A percentile compares a stretch with the other conserved stretches of the same genome.
Evolutionary conservation across 1,140 invertebrate genomes (phyloP).

Genomic region (Heliconius hermathena): DNA sequence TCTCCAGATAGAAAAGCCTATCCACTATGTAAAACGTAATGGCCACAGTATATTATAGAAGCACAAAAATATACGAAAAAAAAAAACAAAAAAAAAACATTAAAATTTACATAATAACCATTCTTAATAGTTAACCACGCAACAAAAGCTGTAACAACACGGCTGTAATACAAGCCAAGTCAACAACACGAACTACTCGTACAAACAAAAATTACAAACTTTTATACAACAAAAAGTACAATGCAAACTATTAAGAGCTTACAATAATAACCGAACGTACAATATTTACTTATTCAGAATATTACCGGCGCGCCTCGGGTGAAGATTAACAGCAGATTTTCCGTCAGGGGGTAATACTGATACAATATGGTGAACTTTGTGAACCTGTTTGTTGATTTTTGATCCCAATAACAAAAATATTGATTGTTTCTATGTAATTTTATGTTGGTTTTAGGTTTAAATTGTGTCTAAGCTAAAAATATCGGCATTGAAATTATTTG

Average conservation of each 20-base stretch:
- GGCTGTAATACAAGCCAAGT: neutral
- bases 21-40: too few relatives aligned
- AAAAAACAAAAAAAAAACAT: neutral
- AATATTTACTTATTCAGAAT: conserved; percentile 13
- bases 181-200: conserved; percentile 2
- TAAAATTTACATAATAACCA: neutral
- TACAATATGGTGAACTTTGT: neutral
- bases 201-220: conserved; percentile 15
- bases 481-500: too few relatives aligned
- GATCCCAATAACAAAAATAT: neutral
- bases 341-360: neutral
- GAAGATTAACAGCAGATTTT: conserved; percentile 2
- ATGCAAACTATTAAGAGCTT: conserved; percentile 14
- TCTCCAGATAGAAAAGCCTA: too few relatives aligned
- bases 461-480: neutral
- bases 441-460: neutral
- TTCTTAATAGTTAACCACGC: neutral
- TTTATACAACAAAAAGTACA: conserved; percentile 1
- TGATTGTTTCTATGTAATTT: neutral
- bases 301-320: conserved; percentile 9
- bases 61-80: neutral
- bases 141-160: conserved; percentile 1
- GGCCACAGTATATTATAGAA: too few relatives aligned
- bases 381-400: neutral
- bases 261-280: neutral